Percentiles rank a stretch among this genome's conserved stretches.
Conservation (phyloP, 2,797 vertebrate species). For the Pitangus sulphuratus region DNA sequence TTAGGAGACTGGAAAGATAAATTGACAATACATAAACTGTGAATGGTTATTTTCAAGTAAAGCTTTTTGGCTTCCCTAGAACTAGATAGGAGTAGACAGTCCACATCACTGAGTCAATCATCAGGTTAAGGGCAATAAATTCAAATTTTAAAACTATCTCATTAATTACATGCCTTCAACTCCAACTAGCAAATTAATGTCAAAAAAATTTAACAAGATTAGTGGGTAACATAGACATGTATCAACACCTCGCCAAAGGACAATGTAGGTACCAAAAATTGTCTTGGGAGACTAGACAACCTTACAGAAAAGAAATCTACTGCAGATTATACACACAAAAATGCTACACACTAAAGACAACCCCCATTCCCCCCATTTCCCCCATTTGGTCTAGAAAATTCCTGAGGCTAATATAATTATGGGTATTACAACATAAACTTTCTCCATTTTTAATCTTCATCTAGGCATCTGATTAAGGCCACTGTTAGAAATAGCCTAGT, state of each 20-base stretch:
- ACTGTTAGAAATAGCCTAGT: background rate
- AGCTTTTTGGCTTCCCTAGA: background rate
- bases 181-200: background rate
- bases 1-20: background rate
- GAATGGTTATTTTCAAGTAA: background rate
- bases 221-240: background rate
- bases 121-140: background rate
- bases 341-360: background rate
- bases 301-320: background rate
- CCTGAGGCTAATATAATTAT: background rate
- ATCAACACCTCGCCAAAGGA: background rate
- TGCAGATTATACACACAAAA: background rate
- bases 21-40: background rate
- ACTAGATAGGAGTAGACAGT: background rate
- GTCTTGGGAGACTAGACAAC: background rate
- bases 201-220: background rate
- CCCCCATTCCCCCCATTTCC: fast-evolving
- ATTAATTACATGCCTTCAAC: background rate
- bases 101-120: background rate
- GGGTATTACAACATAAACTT: background rate
- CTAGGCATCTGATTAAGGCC: background rate
- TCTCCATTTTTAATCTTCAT: background rate
- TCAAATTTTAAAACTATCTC: background rate
- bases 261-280: background rate
- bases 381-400: background rate